Conservation (phyloP, 1,140 invertebrate species). For the Philopotamus ludificatus region DNA sequence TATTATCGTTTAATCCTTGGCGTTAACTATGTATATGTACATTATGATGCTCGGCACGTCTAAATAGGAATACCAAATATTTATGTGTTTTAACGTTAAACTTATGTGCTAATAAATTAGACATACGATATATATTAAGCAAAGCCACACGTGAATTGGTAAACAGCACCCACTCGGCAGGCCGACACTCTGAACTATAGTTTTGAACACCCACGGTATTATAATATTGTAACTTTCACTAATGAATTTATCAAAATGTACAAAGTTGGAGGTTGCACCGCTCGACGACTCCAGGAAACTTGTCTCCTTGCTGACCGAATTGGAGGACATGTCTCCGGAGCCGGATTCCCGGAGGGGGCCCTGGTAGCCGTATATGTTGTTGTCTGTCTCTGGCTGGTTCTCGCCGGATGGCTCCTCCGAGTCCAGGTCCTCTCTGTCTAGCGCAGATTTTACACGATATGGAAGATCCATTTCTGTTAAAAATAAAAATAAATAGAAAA, state of each 20-base stretch:
- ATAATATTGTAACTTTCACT: slow-evolving; percentile 22
- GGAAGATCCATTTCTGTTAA: slow-evolving; percentile 57
- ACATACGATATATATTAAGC: slow-evolving; percentile 23
- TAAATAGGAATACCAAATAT: neutral
- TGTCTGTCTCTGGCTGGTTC: slow-evolving; percentile 21
- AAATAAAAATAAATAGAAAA: too few species aligned
- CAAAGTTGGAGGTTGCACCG: slow-evolving; percentile 27
- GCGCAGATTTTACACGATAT: slow-evolving; percentile 46
- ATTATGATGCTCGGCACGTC: neutral
- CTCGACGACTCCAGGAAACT: slow-evolving; percentile 48
- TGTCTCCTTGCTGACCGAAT: slow-evolving; percentile 44
- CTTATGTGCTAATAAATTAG: neutral
- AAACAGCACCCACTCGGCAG: slow-evolving; percentile 13
- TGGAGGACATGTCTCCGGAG: slow-evolving; percentile 43
- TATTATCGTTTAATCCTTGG: slow-evolving; percentile 12
- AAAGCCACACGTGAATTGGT: slow-evolving; percentile 25
- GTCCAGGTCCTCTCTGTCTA: slow-evolving; percentile 46
- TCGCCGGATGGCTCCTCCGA: slow-evolving; percentile 50
- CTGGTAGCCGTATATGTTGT: slow-evolving; percentile 45
- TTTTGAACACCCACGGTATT: slow-evolving; percentile 20
- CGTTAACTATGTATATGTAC: slow-evolving; percentile 9
- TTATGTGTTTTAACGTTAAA: neutral
- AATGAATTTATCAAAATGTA: slow-evolving; percentile 24
- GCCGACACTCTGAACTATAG: slow-evolving; percentile 19
- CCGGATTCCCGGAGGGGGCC: slow-evolving; percentile 49